Base-by-base conservation (phyloP, 2,113 vertebrate species). In the Aplodontia rufa region DNA sequence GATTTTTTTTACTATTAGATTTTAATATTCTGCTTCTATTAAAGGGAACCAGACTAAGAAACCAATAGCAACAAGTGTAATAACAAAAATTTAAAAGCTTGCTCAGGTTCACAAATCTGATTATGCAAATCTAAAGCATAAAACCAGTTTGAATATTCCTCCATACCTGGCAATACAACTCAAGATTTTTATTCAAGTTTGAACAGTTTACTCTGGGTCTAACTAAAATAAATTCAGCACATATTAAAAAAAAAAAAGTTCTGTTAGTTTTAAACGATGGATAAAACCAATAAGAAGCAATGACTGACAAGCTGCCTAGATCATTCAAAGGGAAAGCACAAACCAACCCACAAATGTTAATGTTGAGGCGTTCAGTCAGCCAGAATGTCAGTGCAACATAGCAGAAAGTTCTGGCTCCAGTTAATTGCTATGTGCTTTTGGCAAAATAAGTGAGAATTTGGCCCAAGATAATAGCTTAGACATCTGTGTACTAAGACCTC, bases 351-450 rank as follows among this genome's bases (percentile, higher is more conserved):
- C 49, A 90, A 80, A 66, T 91, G 60, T 72, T 87, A 78, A 85
- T 81, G 13, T n/a, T 69, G 49, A 74, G 88, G 30, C n/a, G 37
- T 12, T 75, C n/a, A 80, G 37, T 30, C 60, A 94, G 42, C 24
- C 45, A 71, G 55, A 78, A 69, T 62, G 28, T 55, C 20, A 82
- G 85, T 64, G 58, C 8, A 47, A 58, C 55, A 82, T 49, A 71
- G 35, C 42, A 94, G 72, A 49, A 81, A 92, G 85, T 74, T 96
- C 86, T 95, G n/a, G 82, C 60, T 95, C 42, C 35, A 75, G 85
- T 93, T 96, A 96, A 97, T 78, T 96, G 84, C 79, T 90, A 81
- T 75, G 91, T 55, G 62, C 64, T 96, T 94, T 97, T 95, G 95
- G 47, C 42, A 91, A 96, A 96, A 93, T 60, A 92, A 92, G 5